Evolutionary conservation across 1,140 invertebrate species (phyloP), one percentile per base, ranked within the genome.

Genomic region (Drosophila elegans): DNA sequence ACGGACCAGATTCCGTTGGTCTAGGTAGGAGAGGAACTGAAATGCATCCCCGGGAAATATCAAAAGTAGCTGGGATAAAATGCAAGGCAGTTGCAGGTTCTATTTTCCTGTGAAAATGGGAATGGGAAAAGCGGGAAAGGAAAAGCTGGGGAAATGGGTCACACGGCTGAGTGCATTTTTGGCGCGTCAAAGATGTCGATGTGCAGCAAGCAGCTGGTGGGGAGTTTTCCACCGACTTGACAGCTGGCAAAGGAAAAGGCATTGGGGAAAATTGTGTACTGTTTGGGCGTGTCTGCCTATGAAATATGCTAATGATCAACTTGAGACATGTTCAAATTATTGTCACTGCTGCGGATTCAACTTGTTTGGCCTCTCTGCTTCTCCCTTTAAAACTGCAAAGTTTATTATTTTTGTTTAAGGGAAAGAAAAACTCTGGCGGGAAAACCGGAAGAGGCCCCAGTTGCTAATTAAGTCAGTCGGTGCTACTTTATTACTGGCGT

Each of bases 301-400:
- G 80, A 90, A 89, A 89, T 89, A 89, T 89, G 84, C 84, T 89
- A 89, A 89, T 89, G 84, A 89, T 89, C 85, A 90, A 90, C 84
- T 89, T 84, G 84, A 89, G 84, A 88, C 84, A 80, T 77, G 84
- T 88, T 78, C 69, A 84, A 89, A 90, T 89, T 84, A 90, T 90
- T 90, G 80, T 75, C 77, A 78, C 78, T 21, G 46, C 49, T 54
- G 11, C 46, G 62, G 53, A 54, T 71, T 79, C 67, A 79, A 60
- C 49, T 78, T 74, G 74, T 49, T 80, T 74, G 51, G 55, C 55
- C 48, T 42, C 46, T 16, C 45, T 34, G 11, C 16, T 12, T 51
- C n/a, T 10, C 7, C 29, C 73, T 56, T 78, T 62, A 46, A 76
- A 75, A 57, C 45, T 74, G 77, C 51, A 13, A 59, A 69, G 36